Conservation (phyloP, 1,140 invertebrate species). For the Drosophila leontia region DNA sequence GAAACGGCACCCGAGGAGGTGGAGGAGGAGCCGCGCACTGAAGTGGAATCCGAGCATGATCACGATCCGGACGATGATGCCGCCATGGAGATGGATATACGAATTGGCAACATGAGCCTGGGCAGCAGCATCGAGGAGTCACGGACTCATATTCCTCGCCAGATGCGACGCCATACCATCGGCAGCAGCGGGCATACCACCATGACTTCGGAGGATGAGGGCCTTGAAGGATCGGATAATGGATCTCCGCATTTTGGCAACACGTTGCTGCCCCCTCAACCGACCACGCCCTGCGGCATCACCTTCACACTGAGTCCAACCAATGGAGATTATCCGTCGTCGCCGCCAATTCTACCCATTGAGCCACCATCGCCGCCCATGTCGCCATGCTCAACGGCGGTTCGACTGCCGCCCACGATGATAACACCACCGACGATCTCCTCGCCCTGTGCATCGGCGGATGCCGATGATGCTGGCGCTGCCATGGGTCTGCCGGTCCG, state of each 20-base stretch:
- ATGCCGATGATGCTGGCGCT: slow-evolving; percentile 59
- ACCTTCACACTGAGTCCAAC: slow-evolving; percentile 89
- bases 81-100: slow-evolving; percentile 74
- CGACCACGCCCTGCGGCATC: slow-evolving; percentile 86
- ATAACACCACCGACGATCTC: slow-evolving; percentile 17
- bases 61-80: slow-evolving; percentile 67
- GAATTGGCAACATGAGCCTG: slow-evolving; percentile 64
- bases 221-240: slow-evolving; percentile 68
- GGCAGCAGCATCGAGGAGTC: slow-evolving; percentile 80
- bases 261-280: slow-evolving; percentile 66
- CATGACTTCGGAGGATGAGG: slow-evolving; percentile 68
- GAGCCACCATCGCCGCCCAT: slow-evolving; percentile 86
- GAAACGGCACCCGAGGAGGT: slow-evolving; percentile 64
- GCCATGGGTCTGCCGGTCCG: slow-evolving; percentile 77
- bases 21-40: slow-evolving; percentile 36
- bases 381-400: slow-evolving; percentile 72
- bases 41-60: slow-evolving; percentile 37
- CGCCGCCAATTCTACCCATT: slow-evolving; percentile 64
- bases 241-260: slow-evolving; percentile 81
- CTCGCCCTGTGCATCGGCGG: slow-evolving; percentile 56
- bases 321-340: slow-evolving; percentile 81
- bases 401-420: slow-evolving; percentile 17
- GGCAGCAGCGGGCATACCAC: slow-evolving; percentile 73
- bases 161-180: slow-evolving; percentile 79
- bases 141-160: slow-evolving; percentile 62